These are phyloP conservation scores for Eulemur macaco DNA, from an alignment of 2,113 vertebrate species.

Conservation along the genomic window DNA sequence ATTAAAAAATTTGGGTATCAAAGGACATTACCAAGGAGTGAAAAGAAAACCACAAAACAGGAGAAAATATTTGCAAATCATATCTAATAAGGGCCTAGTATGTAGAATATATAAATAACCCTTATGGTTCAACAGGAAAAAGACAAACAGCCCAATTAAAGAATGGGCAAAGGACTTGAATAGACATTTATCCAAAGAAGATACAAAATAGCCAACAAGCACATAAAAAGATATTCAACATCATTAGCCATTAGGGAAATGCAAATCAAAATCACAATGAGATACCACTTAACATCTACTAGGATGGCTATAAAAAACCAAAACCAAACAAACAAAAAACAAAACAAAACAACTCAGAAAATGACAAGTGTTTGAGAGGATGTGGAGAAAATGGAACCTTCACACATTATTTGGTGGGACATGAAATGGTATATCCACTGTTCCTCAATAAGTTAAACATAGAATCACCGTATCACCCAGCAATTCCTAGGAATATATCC, in stretches of 20 bases:
- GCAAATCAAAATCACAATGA: not conserved
- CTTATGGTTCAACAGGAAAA: not conserved
- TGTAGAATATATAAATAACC: not conserved
- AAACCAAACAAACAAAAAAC: not conserved
- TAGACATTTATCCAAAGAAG: not conserved
- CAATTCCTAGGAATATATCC: not conserved
- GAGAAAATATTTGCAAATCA: not conserved
- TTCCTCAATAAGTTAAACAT: not conserved
- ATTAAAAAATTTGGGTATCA: not conserved
- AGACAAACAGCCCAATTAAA: not conserved
- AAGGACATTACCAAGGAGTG: not conserved
- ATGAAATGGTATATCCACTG: not conserved
- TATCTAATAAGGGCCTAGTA: not conserved
- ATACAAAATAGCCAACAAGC: not conserved
- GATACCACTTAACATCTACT: not conserved
- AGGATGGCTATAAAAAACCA: not conserved
- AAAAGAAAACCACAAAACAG: not conserved
- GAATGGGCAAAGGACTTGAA: not conserved
- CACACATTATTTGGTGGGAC: not conserved
- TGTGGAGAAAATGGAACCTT: not conserved
- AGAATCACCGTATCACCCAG: not conserved
- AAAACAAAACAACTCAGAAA: not conserved
- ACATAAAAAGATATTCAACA: not conserved
- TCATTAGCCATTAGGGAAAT: not conserved
- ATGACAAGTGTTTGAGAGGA: not conserved